Evolutionary conservation across 2,113 vertebrate species (phyloP), one percentile per base, ranked within the genome.

Genomic region (Heteronetta atricapilla): DNA sequence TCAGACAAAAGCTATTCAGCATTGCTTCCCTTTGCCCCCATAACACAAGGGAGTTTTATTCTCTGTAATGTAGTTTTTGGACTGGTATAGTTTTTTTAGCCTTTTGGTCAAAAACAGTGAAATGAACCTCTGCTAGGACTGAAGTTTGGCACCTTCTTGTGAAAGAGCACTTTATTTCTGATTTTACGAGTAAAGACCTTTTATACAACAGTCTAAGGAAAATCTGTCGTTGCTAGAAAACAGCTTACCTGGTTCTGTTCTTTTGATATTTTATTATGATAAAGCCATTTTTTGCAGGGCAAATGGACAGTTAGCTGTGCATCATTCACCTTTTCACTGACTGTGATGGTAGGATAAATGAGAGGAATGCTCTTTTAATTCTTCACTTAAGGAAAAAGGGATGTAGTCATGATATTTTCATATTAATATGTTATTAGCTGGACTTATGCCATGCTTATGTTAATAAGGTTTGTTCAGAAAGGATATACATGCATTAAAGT

Each of bases 81-180:
- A 86, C 48, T 42, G 0, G 2, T 72, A 33, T 25, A 13, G 3
- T 3, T 86, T 74, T 89, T 82, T 94, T 91, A 87, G 42, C 66
- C 42, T 87, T 94, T 91, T 79, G 48, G 59, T 88, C 50, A 82
- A 86, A 86, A 96, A 20, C 44, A 91, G 33, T 72, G 11, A 72
- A 72, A 82, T 28, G 12, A 82, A 66, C 28, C 2, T 72, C 63
- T 80, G 36, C 50, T 82, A 46, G 84, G 26, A 25, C 34, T 63
- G 25, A 87, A 44, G 20, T 80, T 85, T 70, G 75, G 50, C 55
- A 73, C 10, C 28, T 80, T 82, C 42, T 68, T 76, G 21, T 79
- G 75, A 58, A 82, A 67, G 36, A 87, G 4, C 3, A 8, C 40
- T 94, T 89, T 18, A 58, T 69, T 93, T 84, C 34, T 86, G 29